Conservation (phyloP, 1,140 invertebrate species). For the Diorhabda carinulata region DNA sequence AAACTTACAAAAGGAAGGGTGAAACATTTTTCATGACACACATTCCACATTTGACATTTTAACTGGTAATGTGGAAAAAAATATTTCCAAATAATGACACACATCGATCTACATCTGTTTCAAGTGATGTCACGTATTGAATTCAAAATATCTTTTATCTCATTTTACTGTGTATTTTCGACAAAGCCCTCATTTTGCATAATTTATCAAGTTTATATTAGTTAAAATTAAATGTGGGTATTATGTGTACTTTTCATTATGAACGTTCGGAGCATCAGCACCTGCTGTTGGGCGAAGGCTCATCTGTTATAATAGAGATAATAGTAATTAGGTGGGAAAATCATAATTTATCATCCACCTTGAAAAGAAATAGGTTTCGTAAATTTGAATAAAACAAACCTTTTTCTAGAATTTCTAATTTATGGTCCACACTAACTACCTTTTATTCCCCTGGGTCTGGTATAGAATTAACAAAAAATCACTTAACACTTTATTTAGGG, state of each 20-base stretch:
- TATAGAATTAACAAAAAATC: too few relatives aligned
- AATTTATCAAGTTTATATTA: background rate
- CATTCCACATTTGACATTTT: too few relatives aligned
- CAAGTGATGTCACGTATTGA: too few relatives aligned
- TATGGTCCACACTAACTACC: background rate
- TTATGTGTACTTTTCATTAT: constrained; percentile 3
- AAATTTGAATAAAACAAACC: background rate
- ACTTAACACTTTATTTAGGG: too few relatives aligned
- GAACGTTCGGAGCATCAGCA: background rate
- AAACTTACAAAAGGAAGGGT: too few relatives aligned
- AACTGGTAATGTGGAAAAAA: too few relatives aligned
- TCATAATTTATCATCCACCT: background rate
- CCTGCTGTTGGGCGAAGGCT: background rate
- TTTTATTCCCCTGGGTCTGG: background rate
- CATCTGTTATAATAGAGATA: background rate
- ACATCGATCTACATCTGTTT: too few relatives aligned
- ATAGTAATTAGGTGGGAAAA: constrained; percentile 2
- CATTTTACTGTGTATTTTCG: too few relatives aligned
- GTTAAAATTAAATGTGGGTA: background rate
- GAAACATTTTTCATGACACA: too few relatives aligned
- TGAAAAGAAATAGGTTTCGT: background rate
- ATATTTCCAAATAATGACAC: too few relatives aligned
- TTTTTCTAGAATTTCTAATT: background rate
- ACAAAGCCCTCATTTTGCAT: too few relatives aligned
- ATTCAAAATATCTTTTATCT: too few relatives aligned